A percentile compares a stretch with the other conserved stretches of the same genome.
phyloP scores from a whole-genome alignment of 2,113 vertebrate genomes.

The Xiphophorus maculatus region DNA sequence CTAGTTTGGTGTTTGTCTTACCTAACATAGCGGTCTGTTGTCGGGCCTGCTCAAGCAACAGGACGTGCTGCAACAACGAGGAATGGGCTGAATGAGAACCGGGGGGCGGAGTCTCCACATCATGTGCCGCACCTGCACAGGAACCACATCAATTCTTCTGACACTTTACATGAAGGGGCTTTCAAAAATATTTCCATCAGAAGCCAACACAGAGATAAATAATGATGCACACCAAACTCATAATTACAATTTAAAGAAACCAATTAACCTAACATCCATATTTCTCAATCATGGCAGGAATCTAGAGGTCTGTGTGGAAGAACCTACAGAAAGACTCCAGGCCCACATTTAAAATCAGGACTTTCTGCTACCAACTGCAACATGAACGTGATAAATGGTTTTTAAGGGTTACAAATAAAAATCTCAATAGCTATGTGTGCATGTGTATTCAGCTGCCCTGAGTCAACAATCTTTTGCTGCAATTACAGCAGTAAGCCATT shows the following conservation, averaged over 20 bases:
- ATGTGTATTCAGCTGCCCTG: background rate
- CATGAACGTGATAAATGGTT: background rate
- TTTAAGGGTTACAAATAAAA: background rate
- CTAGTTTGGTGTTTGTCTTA: constrained; percentile 48
- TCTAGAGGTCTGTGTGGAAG: background rate
- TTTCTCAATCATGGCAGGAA: too few species aligned
- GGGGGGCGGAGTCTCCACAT: constrained; percentile 75
- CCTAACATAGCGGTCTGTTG: constrained; percentile 93
- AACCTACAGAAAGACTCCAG: background rate
- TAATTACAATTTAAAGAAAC: too few species aligned
- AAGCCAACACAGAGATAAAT: too few species aligned
- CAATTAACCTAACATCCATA: too few species aligned
- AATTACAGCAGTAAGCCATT: too few species aligned
- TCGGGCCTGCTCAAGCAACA: constrained; percentile 93
- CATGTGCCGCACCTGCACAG: constrained; percentile 80
- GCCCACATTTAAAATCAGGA: background rate
- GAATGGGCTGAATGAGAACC: constrained; percentile 82
- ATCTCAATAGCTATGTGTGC: background rate
- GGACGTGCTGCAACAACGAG: constrained; percentile 91
- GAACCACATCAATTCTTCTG: background rate
- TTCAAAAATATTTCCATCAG: background rate
- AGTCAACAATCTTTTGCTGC: background rate
- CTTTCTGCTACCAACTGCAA: too few species aligned
- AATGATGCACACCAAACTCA: too few species aligned
- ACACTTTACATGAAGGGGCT: constrained; percentile 14